Conservation (phyloP, 2,888 invertebrate species). For the Pammene aurita region DNA sequence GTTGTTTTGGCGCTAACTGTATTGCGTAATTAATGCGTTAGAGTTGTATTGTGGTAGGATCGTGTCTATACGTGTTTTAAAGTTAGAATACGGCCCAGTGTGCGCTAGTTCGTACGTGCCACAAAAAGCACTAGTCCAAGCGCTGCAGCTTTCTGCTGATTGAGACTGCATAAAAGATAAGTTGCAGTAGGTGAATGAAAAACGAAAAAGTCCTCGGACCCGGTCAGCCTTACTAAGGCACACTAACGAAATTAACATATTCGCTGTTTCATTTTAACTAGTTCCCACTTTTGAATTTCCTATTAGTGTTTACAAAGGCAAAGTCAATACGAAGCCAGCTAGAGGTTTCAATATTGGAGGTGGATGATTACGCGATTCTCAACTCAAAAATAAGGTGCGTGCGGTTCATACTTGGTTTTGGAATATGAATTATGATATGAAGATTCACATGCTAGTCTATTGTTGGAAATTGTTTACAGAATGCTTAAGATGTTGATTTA, state of each 20-base stretch:
- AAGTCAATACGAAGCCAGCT: conserved; percentile 74
- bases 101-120: background rate
- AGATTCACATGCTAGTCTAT: conserved; percentile 62
- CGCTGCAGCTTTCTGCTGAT: conserved; percentile 9
- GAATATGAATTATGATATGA: conserved; percentile 61
- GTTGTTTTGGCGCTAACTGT: no score
- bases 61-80: no score
- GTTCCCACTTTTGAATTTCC: conserved; percentile 81
- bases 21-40: no score
- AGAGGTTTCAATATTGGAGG: conserved; percentile 59
- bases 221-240: conserved; percentile 34
- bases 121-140: background rate
- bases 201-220: conserved; percentile 53
- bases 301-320: conserved; percentile 81
- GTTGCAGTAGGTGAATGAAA: conserved; percentile 39
- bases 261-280: conserved; percentile 80
- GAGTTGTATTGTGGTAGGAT: no score
- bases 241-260: conserved; percentile 75
- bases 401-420: conserved; percentile 50
- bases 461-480: conserved; percentile 77
- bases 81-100: no score
- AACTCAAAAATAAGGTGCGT: conserved; percentile 44
- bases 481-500: conserved; percentile 76
- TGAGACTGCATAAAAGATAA: conserved; percentile 22
- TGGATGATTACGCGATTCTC: conserved; percentile 45